Base-by-base conservation (phyloP, 2,888 invertebrate genomes). In the Tanaodytes sp. region DNA sequence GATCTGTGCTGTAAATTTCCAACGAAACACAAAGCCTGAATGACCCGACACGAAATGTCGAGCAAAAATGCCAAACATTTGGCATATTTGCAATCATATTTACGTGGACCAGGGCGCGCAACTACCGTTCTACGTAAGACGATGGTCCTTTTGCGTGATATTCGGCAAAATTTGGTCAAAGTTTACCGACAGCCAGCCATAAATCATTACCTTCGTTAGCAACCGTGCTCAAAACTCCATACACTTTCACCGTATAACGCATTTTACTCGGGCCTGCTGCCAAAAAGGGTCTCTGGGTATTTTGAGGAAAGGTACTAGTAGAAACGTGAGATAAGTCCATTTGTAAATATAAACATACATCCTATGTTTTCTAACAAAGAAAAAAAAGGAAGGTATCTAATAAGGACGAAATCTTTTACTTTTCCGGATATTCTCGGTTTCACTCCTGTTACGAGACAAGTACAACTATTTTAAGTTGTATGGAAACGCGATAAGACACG, bases 291-390 rank as follows among this genome's bases (percentile, higher is more conserved):
- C 61, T 30, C 20, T 19, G 5, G 48, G 23, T 42, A 23, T 49
- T 48, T 20, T 9, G 36, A 33, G 14, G 19, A 12, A 43, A 52
- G 45, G 37, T 45, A 61, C 61, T 39, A 19, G 61, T 52, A 30
- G 8, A 52, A 37, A 52, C 51, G 52, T 61, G 52, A 61, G 61
- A 61, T 61, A 61, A 61, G 52, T 39, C 45, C 37, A 37, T 52
- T 52, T 52, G 52, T 45, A 51, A 51, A 61, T 61, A 52, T 45
- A 52, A 52, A 61, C 45, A 61, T 39, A 33, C 30, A 5, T 2
- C 2, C 11, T 14, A 55, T 20, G 45, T 15, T 19, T 8, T n/a
- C n/a, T 6, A 16, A 43, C 51, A 61, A 52, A 36, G 14, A 14
- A 33, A 61, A 18, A n/a, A 16, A n/a, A 39, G 36, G 14, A 49